Evolutionary conservation across 2,113 vertebrate genomes (phyloP).

Genomic region (Ivindomyrus marchei): DNA sequence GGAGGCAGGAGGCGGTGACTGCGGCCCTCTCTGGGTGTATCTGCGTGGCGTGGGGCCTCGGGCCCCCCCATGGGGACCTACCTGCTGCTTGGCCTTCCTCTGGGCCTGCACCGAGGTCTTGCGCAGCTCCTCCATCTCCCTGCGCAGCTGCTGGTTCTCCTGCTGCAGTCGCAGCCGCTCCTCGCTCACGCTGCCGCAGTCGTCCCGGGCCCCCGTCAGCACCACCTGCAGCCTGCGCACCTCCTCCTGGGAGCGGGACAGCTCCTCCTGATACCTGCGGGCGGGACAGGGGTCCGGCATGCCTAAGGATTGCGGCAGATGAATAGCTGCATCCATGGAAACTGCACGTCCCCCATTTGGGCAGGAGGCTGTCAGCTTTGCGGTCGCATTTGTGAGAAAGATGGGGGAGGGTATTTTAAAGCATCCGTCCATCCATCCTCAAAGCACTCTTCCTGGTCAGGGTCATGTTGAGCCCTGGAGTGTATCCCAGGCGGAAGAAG

Average conservation of each 20-base stretch:
- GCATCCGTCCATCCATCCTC: not conserved
- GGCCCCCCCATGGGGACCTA: slow-evolving; percentile 30
- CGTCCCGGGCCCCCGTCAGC: slow-evolving; percentile 69
- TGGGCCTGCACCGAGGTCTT: slow-evolving; percentile 66
- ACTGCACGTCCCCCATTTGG: not conserved
- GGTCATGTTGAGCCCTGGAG: not conserved
- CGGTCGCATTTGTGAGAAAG: not conserved
- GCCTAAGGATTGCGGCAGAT: not conserved
- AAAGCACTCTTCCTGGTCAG: not conserved
- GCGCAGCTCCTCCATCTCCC: slow-evolving; percentile 72
- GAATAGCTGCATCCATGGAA: not conserved
- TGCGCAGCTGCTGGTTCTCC: slow-evolving; percentile 74
- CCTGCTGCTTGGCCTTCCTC: slow-evolving; percentile 79
- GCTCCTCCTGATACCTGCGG: slow-evolving; percentile 75
- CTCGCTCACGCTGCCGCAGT: slow-evolving; percentile 73
- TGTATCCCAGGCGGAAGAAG: not conserved
- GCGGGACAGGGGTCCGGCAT: not conserved
- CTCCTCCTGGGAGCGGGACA: slow-evolving; percentile 73
- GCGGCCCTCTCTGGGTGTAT: not conserved
- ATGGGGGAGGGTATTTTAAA: not conserved
- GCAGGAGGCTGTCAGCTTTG: not conserved
- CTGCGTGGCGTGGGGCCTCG: not conserved
- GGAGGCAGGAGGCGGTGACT: not conserved
- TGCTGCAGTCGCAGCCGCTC: slow-evolving; percentile 80
- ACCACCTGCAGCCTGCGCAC: slow-evolving; percentile 69